Evolutionary conservation across 1,140 invertebrate species (phyloP), one percentile per base, ranked within the genome.

Genomic region (Musca vetustissima): DNA sequence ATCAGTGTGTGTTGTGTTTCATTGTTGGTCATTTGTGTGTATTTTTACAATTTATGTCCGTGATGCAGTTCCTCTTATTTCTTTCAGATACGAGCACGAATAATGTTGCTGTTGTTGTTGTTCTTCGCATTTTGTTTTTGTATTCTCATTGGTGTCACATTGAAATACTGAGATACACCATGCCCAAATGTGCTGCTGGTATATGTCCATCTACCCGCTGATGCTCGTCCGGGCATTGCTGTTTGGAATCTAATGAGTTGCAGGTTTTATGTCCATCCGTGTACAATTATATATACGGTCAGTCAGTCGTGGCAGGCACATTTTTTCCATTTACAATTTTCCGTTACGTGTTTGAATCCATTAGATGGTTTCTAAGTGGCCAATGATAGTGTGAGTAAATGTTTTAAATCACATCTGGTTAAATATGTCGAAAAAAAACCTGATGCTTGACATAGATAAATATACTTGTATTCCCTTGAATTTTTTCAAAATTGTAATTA

Each of bases 351-450:
- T 59, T 59, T 59, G 55, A 59, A 59, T 22, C 24, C 53, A 57
- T 57, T 57, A 57, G 53, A 57, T 59, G 6, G 36, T 43, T 43
- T 13, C 13, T 4, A 32, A 59, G 25, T 59, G 55, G 8, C 25
- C 36, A 43, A 11, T 32, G 55, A 59, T 59, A 59, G 15, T 17
- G 32, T 59, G 55, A 59, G 55, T 59, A 59, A 59, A 59, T 59
- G 55, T 32, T 59, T 32, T 59, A 59, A 59, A 59, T 59, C 55
- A 59, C 55, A 55, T 55, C 52, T 55, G 52, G 17, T 55, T 55
- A 55, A 24, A n/a, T 13, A 32, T 17, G 32, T 59, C 24, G 6
- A 43, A 11, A 43, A 43, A 8, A 43, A 9, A 43, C 6, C 28
- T 43, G 1, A 43, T 43, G 36, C 36, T 4, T 3, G 8, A 43